Evolutionary conservation across 2,113 vertebrate genomes (phyloP).

Genomic region (Bombycilla garrulus): DNA sequence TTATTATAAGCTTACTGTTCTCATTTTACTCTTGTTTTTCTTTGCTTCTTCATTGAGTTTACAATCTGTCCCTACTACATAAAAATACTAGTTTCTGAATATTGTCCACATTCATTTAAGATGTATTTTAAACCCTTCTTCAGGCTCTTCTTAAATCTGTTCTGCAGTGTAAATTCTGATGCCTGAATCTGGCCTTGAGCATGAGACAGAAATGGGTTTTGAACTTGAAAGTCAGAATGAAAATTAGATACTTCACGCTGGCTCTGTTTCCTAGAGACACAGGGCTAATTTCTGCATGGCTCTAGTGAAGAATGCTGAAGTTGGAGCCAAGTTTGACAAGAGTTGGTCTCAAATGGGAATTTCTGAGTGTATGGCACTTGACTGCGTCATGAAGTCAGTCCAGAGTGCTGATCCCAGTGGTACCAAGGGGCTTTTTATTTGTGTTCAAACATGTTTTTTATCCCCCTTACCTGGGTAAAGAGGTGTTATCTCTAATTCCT

Average conservation of each 20-base stretch:
- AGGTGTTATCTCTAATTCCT: background rate
- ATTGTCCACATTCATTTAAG: background rate
- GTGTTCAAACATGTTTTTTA: background rate
- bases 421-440: background rate
- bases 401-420: background rate
- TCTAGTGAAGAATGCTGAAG: background rate
- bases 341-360: background rate
- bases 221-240: background rate
- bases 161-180: background rate
- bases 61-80: background rate
- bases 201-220: background rate
- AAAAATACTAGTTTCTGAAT: background rate
- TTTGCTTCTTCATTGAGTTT: background rate
- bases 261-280: background rate
- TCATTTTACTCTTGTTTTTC: background rate
- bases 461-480: background rate
- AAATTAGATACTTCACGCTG: background rate
- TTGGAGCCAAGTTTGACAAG: background rate
- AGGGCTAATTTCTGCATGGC: background rate
- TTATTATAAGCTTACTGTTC: background rate
- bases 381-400: background rate
- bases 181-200: background rate
- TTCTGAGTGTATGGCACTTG: background rate
- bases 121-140: background rate
- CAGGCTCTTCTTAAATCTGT: background rate